Evolutionary conservation across 2,888 invertebrate species (phyloP), one percentile per base, ranked within the genome.

Genomic region (Hedychridium roseum): DNA sequence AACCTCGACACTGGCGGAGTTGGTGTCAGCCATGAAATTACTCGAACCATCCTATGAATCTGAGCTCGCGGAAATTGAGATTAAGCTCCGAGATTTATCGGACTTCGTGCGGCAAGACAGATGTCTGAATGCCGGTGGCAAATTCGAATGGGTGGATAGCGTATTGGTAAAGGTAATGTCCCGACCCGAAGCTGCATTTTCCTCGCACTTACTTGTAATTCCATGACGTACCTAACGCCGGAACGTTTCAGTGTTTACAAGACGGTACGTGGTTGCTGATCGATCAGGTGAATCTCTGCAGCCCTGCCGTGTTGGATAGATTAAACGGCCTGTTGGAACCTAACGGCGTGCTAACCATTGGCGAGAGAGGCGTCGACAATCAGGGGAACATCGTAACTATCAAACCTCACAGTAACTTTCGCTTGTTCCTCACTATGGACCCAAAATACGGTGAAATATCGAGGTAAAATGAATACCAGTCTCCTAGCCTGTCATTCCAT

Each of bases 361-460:
- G 94, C 1, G 99, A 99, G 81, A 86, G 96, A 65, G 97, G 98
- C 2, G 89, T 91, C 17, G 83, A 83, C 49, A 79, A 83, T 6
- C 83, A 88, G 42, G 91, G 91, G 35, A 84, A 87, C 52, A 82
- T 92, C 39, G 83, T 88, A 42, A 83, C 86, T 41, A 87, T 97
- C 14, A 85, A 79, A 65, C 96, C 97, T 1, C 95, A 99, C 77
- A 83, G 87, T 6, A 86, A 96, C 73, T 99, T 99, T 77, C 86
- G 97, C 58, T 85, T 98, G 27, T 95, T 99, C 73, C 86, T 99
- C 51, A 90, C 96, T 0, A 92, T 97, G 88, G 94, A 99, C 80
- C 94, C 97, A 0, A 89, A 88, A 70, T 89, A 92, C 79, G 99
- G 99, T 0, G 96, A 97, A 79, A 91, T 99, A 57, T 99, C 99